phyloP scores from a whole-genome alignment of 2,888 invertebrate species.

The Drosophila formosana region DNA sequence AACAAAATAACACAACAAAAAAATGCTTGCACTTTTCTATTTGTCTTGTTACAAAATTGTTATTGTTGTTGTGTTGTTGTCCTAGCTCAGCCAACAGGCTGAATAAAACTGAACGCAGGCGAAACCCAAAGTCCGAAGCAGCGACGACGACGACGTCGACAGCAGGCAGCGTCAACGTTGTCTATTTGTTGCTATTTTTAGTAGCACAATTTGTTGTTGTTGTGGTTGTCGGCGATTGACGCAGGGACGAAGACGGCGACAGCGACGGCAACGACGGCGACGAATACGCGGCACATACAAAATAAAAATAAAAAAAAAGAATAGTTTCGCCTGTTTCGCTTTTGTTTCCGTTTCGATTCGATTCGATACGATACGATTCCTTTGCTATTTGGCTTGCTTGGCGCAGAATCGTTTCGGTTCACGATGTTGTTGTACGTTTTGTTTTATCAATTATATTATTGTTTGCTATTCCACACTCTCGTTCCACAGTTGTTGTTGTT shows the following conservation, averaged over 20 bases:
- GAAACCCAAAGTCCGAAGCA: constrained; percentile 48
- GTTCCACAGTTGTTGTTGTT: constrained; percentile 26
- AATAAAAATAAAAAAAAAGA: constrained; percentile 20
- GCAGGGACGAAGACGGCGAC: constrained; percentile 31
- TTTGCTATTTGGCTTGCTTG: constrained; percentile 5
- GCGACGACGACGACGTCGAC: constrained; percentile 20
- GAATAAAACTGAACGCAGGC: constrained; percentile 40
- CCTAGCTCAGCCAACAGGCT: constrained; percentile 33
- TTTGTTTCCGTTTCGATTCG: constrained; percentile 12
- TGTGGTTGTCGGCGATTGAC: constrained; percentile 32
- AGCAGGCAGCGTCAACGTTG: constrained; percentile 36
- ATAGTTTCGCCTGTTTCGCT: constrained; percentile 21
- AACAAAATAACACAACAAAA: constrained; percentile 15
- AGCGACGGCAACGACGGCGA: constrained; percentile 16
- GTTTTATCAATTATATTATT: constrained; percentile 57
- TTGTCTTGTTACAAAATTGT: constrained; percentile 8
- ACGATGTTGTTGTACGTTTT: constrained; percentile 16
- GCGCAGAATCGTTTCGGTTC: constrained; percentile 8
- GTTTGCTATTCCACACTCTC: constrained; percentile 25
- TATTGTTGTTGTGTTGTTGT: constrained; percentile 14
- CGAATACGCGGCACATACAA: constrained; percentile 18
- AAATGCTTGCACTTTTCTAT: constrained; percentile 14
- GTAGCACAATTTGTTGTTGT: constrained; percentile 46
- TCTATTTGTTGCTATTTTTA: constrained; percentile 78
- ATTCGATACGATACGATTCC: neutral